A percentile compares a stretch with the other conserved stretches of the same genome.
Evolutionary conservation across 2,888 invertebrate genomes (phyloP).

Genomic region (Neoascia interrupta): DNA sequence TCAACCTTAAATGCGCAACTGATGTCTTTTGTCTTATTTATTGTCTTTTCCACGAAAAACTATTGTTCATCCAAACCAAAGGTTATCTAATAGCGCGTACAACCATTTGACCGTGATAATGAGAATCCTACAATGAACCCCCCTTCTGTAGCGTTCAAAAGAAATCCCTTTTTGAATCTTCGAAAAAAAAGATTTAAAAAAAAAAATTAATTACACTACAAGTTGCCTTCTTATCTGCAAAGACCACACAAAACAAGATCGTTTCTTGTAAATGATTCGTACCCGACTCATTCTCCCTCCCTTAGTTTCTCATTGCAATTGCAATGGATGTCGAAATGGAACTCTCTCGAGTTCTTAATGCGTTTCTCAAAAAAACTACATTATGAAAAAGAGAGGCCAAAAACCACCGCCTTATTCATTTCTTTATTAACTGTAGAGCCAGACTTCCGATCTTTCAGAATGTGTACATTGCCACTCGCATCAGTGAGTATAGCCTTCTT

Average conservation of each 20-base stretch:
- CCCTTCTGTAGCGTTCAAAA: not conserved
- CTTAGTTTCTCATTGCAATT: no score
- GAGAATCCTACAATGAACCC: no score
- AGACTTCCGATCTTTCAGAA: constrained; percentile 53
- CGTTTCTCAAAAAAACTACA: no score
- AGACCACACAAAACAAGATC: constrained; percentile 10
- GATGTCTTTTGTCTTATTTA: no score
- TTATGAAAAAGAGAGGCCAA: not conserved
- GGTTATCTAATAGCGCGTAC: constrained; percentile 30
- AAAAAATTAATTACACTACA: constrained; percentile 42
- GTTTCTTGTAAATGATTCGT: not conserved
- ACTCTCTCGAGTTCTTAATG: no score
- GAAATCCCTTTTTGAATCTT: not conserved
- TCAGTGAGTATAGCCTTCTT: not conserved
- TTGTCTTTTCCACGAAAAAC: no score
- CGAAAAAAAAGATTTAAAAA: constrained; percentile 19
- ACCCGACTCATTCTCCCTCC: no score
- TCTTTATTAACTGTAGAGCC: constrained; percentile 32
- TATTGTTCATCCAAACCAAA: not conserved
- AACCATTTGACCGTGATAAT: constrained; percentile 27
- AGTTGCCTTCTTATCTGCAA: constrained; percentile 33
- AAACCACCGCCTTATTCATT: constrained; percentile 13
- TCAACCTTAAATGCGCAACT: no score
- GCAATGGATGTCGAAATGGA: no score
- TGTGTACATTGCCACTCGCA: constrained; percentile 22